A percentile compares a stretch with the other conserved stretches of the same genome.
These are phyloP conservation scores for Rattus norvegicus DNA, from an alignment of 2,113 vertebrate genomes.

Conservation along the genomic window DNA sequence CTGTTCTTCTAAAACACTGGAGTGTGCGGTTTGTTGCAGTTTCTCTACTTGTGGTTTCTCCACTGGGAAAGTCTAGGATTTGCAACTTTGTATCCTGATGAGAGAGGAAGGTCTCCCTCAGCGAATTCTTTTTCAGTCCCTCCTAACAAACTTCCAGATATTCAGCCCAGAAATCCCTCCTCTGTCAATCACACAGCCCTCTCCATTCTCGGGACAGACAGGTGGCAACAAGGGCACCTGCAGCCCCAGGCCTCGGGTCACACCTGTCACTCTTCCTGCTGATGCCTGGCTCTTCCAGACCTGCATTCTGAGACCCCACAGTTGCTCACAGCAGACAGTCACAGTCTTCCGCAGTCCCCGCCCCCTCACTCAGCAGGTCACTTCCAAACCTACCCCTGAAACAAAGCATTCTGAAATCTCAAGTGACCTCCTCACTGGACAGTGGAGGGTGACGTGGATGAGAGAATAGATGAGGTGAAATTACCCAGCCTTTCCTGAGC, in stretches of 20 bases:
- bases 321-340: neutral
- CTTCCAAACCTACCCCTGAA: neutral
- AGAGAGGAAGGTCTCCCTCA: neutral
- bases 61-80: neutral
- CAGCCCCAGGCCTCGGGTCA: neutral
- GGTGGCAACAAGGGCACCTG: neutral
- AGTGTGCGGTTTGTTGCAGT: neutral
- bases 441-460: neutral
- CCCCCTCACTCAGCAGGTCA: neutral
- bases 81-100: neutral
- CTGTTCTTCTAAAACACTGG: neutral
- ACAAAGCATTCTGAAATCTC: neutral
- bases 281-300: neutral
- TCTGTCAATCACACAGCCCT: neutral
- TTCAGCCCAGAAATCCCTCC: neutral
- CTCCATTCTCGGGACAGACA: neutral
- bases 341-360: neutral
- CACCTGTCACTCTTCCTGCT: rapidly evolving
- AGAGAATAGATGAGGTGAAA: neutral
- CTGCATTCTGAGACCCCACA: neutral
- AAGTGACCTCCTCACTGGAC: neutral
- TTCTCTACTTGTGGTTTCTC: neutral
- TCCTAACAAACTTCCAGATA: neutral
- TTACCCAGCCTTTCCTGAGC: neutral
- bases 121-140: neutral